A percentile compares a stretch with the other conserved stretches of the same genome.
Conservation (phyloP, 2,888 invertebrate genomes). For the Lordiphosa andalusiaca region DNA sequence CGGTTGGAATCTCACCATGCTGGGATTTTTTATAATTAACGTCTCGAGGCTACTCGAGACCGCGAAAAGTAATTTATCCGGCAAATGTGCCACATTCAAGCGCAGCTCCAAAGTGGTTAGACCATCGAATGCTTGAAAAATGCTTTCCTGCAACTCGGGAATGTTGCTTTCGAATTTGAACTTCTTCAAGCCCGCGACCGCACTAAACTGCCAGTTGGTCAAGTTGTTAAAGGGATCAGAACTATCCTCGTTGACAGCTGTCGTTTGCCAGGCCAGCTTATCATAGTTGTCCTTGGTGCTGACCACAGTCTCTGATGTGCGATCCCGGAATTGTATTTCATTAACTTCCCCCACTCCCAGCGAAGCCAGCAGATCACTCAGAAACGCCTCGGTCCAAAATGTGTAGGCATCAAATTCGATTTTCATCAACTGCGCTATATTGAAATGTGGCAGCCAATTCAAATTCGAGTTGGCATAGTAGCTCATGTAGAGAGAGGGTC, state of each 20-base stretch:
- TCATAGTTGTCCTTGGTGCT: neutral
- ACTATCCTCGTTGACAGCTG: neutral
- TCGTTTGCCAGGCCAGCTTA: neutral
- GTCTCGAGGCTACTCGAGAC: constrained; percentile 41
- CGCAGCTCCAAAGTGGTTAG: constrained; percentile 39
- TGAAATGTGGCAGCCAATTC: constrained; percentile 46
- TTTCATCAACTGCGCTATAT: constrained; percentile 39
- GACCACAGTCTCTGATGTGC: constrained; percentile 38
- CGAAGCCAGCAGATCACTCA: constrained; percentile 39
- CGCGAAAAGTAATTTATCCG: constrained; percentile 34
- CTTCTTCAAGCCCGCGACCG: constrained; percentile 39
- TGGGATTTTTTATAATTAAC: constrained; percentile 45
- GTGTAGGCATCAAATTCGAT: constrained; percentile 63
- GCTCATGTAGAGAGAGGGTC: constrained; percentile 49
- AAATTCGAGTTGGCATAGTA: constrained; percentile 40
- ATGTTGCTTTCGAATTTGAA: constrained; percentile 50
- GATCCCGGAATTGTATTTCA: constrained; percentile 51
- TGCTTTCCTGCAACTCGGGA: constrained; percentile 32
- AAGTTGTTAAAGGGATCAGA: constrained; percentile 3
- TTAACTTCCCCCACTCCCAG: constrained; percentile 45
- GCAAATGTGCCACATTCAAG: constrained; percentile 45
- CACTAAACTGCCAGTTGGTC: constrained; percentile 53
- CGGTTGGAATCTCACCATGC: constrained; percentile 36
- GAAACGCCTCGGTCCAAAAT: constrained; percentile 54
- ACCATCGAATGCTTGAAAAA: constrained; percentile 47